Evolutionary conservation across 2,888 invertebrate species (phyloP).

Genomic region (Baronia brevicornis): DNA sequence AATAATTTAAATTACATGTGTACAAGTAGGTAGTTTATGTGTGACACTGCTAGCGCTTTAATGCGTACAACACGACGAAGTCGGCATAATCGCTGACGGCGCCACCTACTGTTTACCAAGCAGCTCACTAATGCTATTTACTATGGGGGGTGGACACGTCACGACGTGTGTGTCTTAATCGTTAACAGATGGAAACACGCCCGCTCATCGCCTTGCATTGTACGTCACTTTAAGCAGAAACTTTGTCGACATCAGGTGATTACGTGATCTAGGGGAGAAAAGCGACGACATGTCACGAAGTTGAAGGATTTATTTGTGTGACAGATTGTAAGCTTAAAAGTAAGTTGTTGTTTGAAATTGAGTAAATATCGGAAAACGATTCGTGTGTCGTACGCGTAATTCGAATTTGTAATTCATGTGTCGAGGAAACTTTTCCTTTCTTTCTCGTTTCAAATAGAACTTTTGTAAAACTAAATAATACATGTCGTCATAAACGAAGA

Average conservation of each 20-base stretch:
- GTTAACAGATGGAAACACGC: conserved; percentile 58
- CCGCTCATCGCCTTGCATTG: conserved; percentile 43
- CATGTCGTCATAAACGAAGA: background rate
- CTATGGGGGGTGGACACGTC: conserved; percentile 52
- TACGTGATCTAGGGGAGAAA: conserved; percentile 34
- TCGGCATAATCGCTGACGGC: conserved; percentile 45
- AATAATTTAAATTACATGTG: too few relatives aligned
- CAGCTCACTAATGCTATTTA: conserved; percentile 65
- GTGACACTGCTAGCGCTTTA: conserved; percentile 27
- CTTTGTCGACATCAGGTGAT: conserved; percentile 50
- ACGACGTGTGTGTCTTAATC: conserved; percentile 66
- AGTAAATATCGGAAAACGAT: conserved; percentile 45
- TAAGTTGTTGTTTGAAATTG: conserved; percentile 31
- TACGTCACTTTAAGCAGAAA: conserved; percentile 55
- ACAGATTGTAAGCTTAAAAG: conserved; percentile 39
- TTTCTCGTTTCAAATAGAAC: conserved; percentile 33
- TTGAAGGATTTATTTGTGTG: conserved; percentile 40
- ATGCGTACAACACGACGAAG: conserved; percentile 35
- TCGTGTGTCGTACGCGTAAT: conserved; percentile 32
- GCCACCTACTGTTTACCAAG: conserved; percentile 57
- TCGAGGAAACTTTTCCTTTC: conserved; percentile 38
- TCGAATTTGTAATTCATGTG: conserved; percentile 46
- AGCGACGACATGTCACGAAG: conserved; percentile 30
- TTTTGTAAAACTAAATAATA: conserved; percentile 19
- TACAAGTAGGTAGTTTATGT: too few relatives aligned